These are phyloP conservation scores for Microhierax caerulescens DNA, from an alignment of 2,797 vertebrate genomes.

Conservation along the genomic window DNA sequence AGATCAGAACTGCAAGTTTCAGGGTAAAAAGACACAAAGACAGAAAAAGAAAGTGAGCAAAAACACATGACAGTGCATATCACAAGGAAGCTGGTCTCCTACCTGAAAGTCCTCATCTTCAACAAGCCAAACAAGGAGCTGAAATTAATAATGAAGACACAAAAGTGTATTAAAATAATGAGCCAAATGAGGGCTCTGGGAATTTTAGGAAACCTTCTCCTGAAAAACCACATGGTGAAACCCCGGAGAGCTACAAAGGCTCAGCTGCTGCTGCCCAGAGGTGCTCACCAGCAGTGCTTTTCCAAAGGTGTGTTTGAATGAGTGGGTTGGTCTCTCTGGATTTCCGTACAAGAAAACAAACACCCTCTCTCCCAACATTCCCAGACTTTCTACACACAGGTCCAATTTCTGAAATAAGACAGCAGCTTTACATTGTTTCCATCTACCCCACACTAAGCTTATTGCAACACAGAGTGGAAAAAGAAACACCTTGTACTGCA, in stretches of 20 bases:
- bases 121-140: not conserved
- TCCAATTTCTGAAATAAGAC: not conserved
- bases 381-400: not conserved
- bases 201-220: not conserved
- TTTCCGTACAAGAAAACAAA: not conserved
- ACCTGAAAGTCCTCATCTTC: slow-evolving; percentile 5
- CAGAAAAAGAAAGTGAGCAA: not conserved
- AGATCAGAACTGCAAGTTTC: not conserved
- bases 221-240: not conserved
- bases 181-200: not conserved
- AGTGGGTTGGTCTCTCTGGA: not conserved
- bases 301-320: not conserved
- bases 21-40: not conserved
- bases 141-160: not conserved
- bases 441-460: not conserved
- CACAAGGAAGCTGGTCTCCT: not conserved
- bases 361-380: not conserved
- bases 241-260: accelerated
- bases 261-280: not conserved
- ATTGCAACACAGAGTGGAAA: accelerated
- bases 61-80: not conserved
- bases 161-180: not conserved
- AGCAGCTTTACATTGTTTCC: not conserved
- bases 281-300: not conserved
- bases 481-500: not conserved